Evolutionary conservation across 2,113 vertebrate genomes (phyloP).

Genomic region (Tragelaphus buxtoni): DNA sequence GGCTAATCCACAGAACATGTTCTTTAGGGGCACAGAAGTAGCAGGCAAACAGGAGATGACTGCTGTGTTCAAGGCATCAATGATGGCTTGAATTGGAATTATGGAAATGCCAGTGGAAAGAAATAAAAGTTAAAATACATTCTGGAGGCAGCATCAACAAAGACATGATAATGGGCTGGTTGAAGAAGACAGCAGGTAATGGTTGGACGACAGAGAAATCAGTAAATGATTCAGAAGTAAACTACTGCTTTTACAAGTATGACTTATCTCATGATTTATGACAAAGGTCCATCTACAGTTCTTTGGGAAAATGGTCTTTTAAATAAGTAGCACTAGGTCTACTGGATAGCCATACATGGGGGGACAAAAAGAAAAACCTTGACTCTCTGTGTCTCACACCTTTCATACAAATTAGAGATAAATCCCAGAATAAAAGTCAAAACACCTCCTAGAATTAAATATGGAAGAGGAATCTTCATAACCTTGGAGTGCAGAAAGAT

Average conservation of each 20-base stretch:
- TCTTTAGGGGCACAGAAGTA: not conserved
- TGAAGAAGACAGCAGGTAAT: not conserved
- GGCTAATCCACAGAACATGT: not conserved
- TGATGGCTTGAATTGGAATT: not conserved
- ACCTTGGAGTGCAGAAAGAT: not conserved
- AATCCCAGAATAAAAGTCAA: not conserved
- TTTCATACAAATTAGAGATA: not conserved
- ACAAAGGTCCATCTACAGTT: not conserved
- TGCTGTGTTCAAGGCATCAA: not conserved
- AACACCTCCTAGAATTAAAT: not conserved
- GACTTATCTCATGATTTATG: not conserved
- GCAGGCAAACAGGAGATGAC: not conserved
- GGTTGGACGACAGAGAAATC: not conserved
- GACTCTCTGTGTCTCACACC: not conserved
- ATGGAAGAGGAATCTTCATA: not conserved
- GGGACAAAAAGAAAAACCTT: not conserved
- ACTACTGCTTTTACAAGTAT: not conserved
- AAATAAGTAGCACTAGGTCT: not conserved
- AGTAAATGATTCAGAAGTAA: not conserved
- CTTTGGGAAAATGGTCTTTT: not conserved
- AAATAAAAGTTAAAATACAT: not conserved
- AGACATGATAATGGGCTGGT: not conserved
- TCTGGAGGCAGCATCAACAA: not conserved
- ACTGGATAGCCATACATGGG: not conserved
- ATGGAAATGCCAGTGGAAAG: not conserved